phyloP scores from a whole-genome alignment of 2,888 invertebrate genomes.

The Oegoconia quadripuncta region DNA sequence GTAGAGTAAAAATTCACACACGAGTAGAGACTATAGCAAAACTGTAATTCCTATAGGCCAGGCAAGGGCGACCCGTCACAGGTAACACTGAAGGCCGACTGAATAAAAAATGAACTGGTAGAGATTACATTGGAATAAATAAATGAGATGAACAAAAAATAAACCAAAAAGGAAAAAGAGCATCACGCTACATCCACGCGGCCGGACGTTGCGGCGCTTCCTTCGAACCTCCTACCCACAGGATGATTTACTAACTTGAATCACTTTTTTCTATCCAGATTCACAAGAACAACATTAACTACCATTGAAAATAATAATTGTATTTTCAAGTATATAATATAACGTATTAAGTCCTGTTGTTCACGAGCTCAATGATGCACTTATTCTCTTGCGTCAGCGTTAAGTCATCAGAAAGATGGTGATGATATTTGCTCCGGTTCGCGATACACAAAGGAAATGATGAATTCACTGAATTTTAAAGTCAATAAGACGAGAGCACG shows the following conservation, averaged over 20 bases:
- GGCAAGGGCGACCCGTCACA: slow-evolving; percentile 70
- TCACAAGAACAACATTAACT: slow-evolving; percentile 20
- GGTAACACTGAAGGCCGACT: slow-evolving; percentile 78
- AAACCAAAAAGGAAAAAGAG: slow-evolving; percentile 72
- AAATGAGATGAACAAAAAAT: slow-evolving; percentile 80
- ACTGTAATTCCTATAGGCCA: slow-evolving; percentile 33
- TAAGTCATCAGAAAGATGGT: slow-evolving; percentile 29
- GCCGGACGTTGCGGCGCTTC: slow-evolving; percentile 79
- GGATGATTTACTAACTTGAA: slow-evolving; percentile 46
- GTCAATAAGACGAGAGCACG: slow-evolving; percentile 36
- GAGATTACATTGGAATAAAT: slow-evolving; percentile 80
- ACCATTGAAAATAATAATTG: no score
- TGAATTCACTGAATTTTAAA: slow-evolving; percentile 47
- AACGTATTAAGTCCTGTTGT: no score
- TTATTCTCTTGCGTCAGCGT: slow-evolving; percentile 29
- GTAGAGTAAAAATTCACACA: background rate
- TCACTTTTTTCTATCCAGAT: background rate
- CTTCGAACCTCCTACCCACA: slow-evolving; percentile 65
- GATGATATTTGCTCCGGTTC: slow-evolving; percentile 44
- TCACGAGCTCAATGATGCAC: slow-evolving; percentile 19
- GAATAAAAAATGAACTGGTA: slow-evolving; percentile 78
- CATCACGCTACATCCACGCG: slow-evolving; percentile 76
- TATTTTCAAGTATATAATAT: no score
- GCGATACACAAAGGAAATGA: slow-evolving; percentile 47
- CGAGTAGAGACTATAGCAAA: slow-evolving; percentile 31